Percentiles rank a stretch among this genome's conserved stretches.
phyloP scores from a whole-genome alignment of 2,888 invertebrate genomes.

The Troides aeacus region DNA sequence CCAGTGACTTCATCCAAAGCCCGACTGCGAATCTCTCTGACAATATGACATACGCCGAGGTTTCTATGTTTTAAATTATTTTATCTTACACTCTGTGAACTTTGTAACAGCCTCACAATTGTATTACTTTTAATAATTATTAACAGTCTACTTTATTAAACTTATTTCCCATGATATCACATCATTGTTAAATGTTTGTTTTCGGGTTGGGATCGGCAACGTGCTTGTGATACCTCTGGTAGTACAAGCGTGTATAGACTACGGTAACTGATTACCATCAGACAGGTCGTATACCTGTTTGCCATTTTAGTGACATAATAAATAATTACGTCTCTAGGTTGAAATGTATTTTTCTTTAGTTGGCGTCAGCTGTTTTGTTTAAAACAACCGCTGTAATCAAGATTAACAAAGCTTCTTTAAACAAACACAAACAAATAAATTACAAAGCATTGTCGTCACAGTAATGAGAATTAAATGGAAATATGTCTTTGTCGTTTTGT shows the following conservation, averaged over 20 bases:
- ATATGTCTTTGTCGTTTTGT: conserved; percentile 78
- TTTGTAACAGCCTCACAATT: background rate
- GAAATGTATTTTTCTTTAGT: too few relatives aligned
- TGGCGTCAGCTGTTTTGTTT: background rate
- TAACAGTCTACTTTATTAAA: too few relatives aligned
- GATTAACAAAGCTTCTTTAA: conserved; percentile 37
- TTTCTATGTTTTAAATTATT: conserved; percentile 5
- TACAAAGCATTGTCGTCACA: conserved; percentile 66
- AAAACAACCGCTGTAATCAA: conserved; percentile 13
- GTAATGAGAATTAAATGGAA: conserved; percentile 76
- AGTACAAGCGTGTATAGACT: too few relatives aligned
- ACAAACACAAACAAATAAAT: conserved; percentile 55
- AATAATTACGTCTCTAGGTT: too few relatives aligned
- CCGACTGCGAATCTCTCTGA: conserved; percentile 6
- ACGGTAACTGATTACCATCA: too few relatives aligned
- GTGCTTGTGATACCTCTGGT: too few relatives aligned
- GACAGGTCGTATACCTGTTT: too few relatives aligned
- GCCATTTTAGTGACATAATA: too few relatives aligned
- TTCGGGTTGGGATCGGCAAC: too few relatives aligned
- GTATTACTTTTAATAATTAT: too few relatives aligned
- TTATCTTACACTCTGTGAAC: background rate
- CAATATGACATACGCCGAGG: conserved; percentile 2
- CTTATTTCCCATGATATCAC: too few relatives aligned
- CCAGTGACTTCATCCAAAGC: conserved; percentile 25
- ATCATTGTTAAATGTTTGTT: too few relatives aligned